Percentiles rank a stretch among this genome's conserved stretches.
Conservation (phyloP, 2,113 vertebrate genomes). For the Caretta caretta region DNA sequence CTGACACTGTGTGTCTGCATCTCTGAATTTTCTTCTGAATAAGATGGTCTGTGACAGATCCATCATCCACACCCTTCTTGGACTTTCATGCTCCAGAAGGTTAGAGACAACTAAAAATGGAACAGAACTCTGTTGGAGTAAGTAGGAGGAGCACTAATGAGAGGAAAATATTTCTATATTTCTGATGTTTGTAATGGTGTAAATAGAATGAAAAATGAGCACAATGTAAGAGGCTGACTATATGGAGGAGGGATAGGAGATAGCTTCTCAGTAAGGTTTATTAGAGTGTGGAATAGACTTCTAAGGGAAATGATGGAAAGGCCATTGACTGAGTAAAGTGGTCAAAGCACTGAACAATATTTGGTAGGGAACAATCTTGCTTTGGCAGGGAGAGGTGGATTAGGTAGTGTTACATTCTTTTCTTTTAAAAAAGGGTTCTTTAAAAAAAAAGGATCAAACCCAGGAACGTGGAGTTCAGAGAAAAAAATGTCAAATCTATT, state of each 20-base stretch:
- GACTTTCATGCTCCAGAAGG: background rate
- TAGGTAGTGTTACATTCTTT: background rate
- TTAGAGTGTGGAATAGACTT: background rate
- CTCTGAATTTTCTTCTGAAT: background rate
- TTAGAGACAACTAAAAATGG: constrained; percentile 30
- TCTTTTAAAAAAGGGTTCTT: background rate
- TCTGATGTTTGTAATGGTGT: constrained; percentile 28
- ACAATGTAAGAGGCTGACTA: background rate
- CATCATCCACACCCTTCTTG: background rate
- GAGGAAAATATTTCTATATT: constrained; percentile 35
- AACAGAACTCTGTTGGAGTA: background rate
- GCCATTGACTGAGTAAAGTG: background rate
- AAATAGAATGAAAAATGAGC: constrained; percentile 25
- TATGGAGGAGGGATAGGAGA: background rate
- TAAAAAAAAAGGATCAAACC: background rate
- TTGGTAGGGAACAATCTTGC: background rate
- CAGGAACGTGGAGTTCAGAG: background rate
- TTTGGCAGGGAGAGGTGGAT: background rate
- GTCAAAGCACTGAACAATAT: background rate
- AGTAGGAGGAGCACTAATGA: constrained; percentile 33
- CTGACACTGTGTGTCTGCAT: background rate
- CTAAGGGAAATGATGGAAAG: background rate
- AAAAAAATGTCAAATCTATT: background rate
- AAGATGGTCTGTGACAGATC: background rate
- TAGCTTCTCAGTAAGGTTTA: background rate